Percentiles rank a stretch among this genome's conserved stretches.
Evolutionary conservation across 2,113 vertebrate species (phyloP).

Genomic region (Hippoglossus stenolepis): DNA sequence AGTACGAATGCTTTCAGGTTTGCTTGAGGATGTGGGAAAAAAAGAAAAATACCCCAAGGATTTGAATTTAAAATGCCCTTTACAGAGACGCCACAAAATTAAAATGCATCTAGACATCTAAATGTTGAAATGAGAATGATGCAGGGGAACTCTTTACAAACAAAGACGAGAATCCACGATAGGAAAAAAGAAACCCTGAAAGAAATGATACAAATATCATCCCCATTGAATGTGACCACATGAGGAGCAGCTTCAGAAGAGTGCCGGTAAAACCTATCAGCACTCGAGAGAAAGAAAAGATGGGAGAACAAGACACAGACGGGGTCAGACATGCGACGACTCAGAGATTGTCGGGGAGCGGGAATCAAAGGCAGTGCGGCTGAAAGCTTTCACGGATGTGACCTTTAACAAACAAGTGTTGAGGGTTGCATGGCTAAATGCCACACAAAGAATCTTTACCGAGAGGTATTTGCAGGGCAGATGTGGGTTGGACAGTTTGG

Average conservation of each 20-base stretch:
- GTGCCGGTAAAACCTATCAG: background rate
- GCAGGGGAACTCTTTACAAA: too few species aligned
- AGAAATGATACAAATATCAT: background rate
- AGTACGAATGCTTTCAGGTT: constrained; percentile 11
- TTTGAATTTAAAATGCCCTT: constrained; percentile 14
- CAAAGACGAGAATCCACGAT: too few species aligned
- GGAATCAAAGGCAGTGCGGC: constrained; percentile 6
- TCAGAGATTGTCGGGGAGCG: background rate
- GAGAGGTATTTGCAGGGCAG: background rate
- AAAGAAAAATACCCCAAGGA: background rate
- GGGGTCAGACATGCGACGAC: constrained; percentile 5
- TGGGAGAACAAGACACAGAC: background rate
- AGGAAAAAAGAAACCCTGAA: too few species aligned
- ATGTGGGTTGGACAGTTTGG: background rate
- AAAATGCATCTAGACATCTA: background rate
- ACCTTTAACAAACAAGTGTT: constrained; percentile 60
- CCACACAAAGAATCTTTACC: constrained; percentile 2
- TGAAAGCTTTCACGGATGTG: constrained; percentile 58
- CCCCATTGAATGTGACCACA: background rate
- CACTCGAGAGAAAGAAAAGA: background rate
- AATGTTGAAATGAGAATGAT: too few species aligned
- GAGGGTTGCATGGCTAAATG: constrained; percentile 30
- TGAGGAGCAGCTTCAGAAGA: background rate
- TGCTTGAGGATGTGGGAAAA: background rate
- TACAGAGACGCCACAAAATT: background rate